Percentiles rank a stretch among this genome's conserved stretches.
These are phyloP conservation scores for Setophaga coronata DNA, from an alignment of 2,113 vertebrate genomes.

Conservation along the genomic window DNA sequence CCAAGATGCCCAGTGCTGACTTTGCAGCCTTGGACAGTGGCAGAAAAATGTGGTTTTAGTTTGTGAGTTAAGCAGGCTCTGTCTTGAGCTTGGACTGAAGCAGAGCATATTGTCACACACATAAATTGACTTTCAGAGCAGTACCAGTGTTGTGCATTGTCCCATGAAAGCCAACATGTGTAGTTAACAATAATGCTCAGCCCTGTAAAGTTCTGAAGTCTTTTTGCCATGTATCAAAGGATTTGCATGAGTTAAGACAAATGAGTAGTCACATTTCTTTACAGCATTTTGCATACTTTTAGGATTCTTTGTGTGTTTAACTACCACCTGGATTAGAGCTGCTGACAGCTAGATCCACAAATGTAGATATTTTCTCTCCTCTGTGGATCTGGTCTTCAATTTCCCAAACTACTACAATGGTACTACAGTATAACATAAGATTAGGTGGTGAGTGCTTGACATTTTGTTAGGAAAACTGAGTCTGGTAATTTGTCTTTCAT, in stretches of 20 bases:
- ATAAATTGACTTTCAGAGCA: not conserved
- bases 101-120: not conserved
- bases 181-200: not conserved
- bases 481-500: not conserved
- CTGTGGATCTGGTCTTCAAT: not conserved
- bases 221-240: not conserved
- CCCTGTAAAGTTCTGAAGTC: not conserved
- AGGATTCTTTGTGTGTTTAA: not conserved
- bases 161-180: not conserved
- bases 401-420: not conserved
- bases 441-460: not conserved
- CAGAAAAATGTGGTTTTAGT: not conserved
- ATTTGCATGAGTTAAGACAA: not conserved
- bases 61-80: not conserved
- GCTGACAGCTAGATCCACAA: not conserved
- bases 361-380: not conserved
- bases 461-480: not conserved
- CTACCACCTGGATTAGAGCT: not conserved
- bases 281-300: not conserved
- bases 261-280: not conserved
- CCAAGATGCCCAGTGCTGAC: not conserved
- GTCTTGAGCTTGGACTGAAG: not conserved
- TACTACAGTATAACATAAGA: not conserved
- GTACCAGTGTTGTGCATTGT: not conserved
- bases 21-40: not conserved